Evolutionary conservation across 2,113 vertebrate species (phyloP).

Genomic region (Oncorhynchus mykiss): DNA sequence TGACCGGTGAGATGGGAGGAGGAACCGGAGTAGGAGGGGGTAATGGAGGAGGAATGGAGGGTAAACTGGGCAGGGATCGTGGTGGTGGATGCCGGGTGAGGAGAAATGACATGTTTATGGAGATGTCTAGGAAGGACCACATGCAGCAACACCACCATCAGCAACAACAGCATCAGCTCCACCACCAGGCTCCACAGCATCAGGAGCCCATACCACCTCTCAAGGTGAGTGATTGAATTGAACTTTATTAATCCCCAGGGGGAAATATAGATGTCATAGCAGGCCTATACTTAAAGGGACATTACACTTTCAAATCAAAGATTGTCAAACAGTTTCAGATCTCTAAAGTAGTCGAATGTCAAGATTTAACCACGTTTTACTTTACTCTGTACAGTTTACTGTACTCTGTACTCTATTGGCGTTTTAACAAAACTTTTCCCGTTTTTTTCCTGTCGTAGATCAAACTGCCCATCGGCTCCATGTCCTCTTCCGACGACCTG

Average conservation of each 20-base stretch:
- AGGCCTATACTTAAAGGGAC: too few relatives aligned
- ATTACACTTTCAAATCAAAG: too few relatives aligned
- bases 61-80: slow-evolving; percentile 64
- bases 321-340: too few relatives aligned
- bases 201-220: slow-evolving; percentile 77
- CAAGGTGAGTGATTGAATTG: slow-evolving; percentile 63
- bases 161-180: slow-evolving; percentile 62
- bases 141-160: slow-evolving; percentile 70
- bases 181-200: slow-evolving; percentile 60
- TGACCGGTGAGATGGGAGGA: slow-evolving; percentile 69
- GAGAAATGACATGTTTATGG: slow-evolving; percentile 75
- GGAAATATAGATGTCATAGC: too few relatives aligned
- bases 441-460: slow-evolving; percentile 58
- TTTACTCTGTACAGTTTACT: neutral
- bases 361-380: neutral
- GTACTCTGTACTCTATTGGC: neutral
- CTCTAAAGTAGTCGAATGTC: too few relatives aligned
- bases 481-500: slow-evolving; percentile 74
- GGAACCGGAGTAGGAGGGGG: slow-evolving; percentile 50
- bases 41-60: slow-evolving; percentile 44
- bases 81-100: slow-evolving; percentile 69
- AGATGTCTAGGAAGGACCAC: slow-evolving; percentile 70
- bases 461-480: slow-evolving; percentile 72
- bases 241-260: too few relatives aligned
- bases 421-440: neutral